Conservation (phyloP, 1,140 invertebrate genomes). For the Bombus waltoni region DNA sequence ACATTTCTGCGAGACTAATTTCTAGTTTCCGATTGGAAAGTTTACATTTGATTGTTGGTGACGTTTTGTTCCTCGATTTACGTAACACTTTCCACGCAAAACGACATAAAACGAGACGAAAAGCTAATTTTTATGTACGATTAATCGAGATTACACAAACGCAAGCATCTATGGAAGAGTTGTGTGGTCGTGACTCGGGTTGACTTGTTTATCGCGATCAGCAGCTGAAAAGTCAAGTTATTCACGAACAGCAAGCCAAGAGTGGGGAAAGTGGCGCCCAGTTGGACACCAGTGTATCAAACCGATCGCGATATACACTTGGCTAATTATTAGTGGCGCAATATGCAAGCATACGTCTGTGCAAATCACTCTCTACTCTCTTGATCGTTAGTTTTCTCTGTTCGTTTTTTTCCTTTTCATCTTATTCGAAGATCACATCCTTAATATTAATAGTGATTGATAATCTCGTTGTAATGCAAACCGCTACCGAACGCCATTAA, state of each 20-base stretch:
- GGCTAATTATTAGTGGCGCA: slow-evolving; percentile 17
- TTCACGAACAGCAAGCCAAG: slow-evolving; percentile 51
- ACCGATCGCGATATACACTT: slow-evolving; percentile 34
- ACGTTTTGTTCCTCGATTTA: background rate
- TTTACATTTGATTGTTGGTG: background rate
- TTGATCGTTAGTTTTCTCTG: background rate
- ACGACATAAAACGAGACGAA: background rate
- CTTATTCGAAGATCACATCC: background rate
- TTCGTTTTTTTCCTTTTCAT: too few species aligned
- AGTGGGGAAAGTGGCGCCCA: slow-evolving; percentile 31
- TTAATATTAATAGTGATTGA: background rate
- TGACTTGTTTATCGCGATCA: slow-evolving; percentile 65
- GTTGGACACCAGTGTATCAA: slow-evolving; percentile 53
- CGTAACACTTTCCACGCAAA: background rate
- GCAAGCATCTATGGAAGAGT: slow-evolving; percentile 14
- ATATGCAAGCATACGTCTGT: background rate
- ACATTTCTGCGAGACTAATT: background rate
- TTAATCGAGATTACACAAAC: slow-evolving; percentile 28
- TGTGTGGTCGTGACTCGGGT: slow-evolving; percentile 42
- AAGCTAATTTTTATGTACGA: slow-evolving; percentile 10
- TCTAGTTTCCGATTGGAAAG: background rate
- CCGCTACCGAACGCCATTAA: background rate
- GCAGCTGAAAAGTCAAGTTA: slow-evolving; percentile 66
- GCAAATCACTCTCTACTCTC: background rate
- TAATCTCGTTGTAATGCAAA: background rate